phyloP scores from a whole-genome alignment of 1,140 invertebrate genomes.

The Papilio xuthus region DNA sequence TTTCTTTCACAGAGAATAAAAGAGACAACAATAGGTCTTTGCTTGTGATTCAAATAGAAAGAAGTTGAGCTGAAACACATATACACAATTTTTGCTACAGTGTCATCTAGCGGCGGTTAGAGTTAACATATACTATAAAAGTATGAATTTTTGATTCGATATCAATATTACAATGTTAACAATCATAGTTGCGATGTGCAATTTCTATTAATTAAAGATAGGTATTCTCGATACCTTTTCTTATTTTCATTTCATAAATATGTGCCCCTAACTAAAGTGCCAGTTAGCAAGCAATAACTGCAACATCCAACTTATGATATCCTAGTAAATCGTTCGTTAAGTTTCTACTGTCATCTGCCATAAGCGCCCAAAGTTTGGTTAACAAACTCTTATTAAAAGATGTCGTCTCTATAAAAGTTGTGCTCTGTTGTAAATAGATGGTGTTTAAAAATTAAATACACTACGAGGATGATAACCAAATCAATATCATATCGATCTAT shows the following conservation, averaged over 20 bases:
- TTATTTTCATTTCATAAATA: no score
- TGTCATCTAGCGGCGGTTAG: neutral
- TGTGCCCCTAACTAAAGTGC: no score
- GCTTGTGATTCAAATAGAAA: no score
- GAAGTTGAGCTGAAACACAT: no score
- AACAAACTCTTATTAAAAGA: neutral
- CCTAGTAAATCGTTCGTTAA: neutral
- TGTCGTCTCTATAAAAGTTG: neutral
- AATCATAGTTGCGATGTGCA: no score
- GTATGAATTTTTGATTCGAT: neutral
- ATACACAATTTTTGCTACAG: neutral
- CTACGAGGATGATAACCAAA: neutral
- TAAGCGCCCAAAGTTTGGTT: neutral
- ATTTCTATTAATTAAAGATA: no score
- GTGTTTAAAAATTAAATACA: neutral
- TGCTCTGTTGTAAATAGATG: neutral
- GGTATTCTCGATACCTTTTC: no score
- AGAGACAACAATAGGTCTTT: no score
- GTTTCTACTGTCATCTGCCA: neutral
- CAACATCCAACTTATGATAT: conserved; percentile 1
- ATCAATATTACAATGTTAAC: neutral
- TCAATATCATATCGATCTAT: neutral
- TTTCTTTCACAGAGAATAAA: no score
- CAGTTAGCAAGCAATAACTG: neutral
- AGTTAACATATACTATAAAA: neutral